A percentile compares a stretch with the other conserved stretches of the same genome.
Evolutionary conservation across 2,113 vertebrate genomes (phyloP).

Genomic region (Gobio gobio): DNA sequence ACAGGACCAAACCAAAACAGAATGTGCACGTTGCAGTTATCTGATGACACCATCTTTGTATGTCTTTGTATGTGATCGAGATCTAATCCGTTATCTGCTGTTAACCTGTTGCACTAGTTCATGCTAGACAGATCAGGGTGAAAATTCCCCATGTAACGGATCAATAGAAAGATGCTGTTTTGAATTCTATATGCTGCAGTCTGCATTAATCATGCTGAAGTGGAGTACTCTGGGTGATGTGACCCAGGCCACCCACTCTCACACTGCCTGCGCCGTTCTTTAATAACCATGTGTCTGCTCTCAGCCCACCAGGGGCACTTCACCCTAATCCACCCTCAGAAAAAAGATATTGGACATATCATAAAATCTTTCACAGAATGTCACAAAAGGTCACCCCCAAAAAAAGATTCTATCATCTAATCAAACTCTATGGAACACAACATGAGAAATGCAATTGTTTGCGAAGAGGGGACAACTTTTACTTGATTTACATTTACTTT

Average conservation of each 20-base stretch:
- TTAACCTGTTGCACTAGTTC: neutral
- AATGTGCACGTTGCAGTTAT: too few species aligned
- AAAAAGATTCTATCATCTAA: neutral
- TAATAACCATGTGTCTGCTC: constrained; percentile 38
- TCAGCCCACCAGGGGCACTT: constrained; percentile 37
- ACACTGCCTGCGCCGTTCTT: neutral
- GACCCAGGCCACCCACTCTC: constrained; percentile 11
- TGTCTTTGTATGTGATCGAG: too few species aligned
- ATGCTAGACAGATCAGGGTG: constrained; percentile 5
- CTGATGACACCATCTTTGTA: too few species aligned
- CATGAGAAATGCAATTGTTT: neutral
- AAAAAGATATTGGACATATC: constrained; percentile 12
- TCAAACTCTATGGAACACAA: neutral
- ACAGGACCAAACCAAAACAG: too few species aligned
- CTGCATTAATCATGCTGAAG: constrained; percentile 34
- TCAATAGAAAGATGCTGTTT: constrained; percentile 49
- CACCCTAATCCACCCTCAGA: constrained; percentile 22
- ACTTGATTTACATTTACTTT: too few species aligned
- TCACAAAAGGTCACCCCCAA: neutral
- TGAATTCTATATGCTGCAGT: constrained; percentile 39
- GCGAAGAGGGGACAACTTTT: neutral
- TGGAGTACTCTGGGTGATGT: neutral
- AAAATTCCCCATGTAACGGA: constrained; percentile 43
- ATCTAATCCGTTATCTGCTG: too few species aligned
- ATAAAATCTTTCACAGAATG: neutral